Base-by-base conservation (phyloP, 2,888 invertebrate species). In the Eueremaeus valkanovi region DNA sequence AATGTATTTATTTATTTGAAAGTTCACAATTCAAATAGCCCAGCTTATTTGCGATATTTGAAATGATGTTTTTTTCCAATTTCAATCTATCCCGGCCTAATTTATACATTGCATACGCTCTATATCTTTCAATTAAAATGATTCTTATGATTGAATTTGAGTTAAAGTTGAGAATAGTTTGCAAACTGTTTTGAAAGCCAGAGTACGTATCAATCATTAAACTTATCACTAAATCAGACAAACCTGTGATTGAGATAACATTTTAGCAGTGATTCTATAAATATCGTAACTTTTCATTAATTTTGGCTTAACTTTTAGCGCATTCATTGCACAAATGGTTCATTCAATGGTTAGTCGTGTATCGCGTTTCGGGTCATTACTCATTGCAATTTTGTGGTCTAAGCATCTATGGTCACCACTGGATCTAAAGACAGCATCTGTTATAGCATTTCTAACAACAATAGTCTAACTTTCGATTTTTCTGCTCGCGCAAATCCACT, bases 371-470 rank as follows among this genome's bases (percentile, higher is more conserved):
- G 66, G 66, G 36, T 66, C 66, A 66, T 66, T 66, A 66, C 66
- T 66, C 66, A 66, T 36, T n/a, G 6, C 36, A 66, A 66, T 66
- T 66, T 66, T 36, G 66, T 66, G n/a, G 33, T 66, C n/a, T 36
- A 27, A 3, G 36, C 36, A 33, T n/a, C 66, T 18, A 36, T 66
- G 66, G 21, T 18, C n/a, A 66, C 33, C 21, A 66, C 36, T n/a
- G n/a, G n/a, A n/a, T n/a, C n/a, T 36, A 66, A 66, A 66, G 36
- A 36, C 66, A 66, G 66, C 66, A 66, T 66, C 66, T 66, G 66
- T 66, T 66, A 66, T 61, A 33, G 1, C 61, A 61, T 61, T 33
- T 16, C 16, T 1, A 18, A 21, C 13, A 27, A 55, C 31, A 61
- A 61, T 61, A 18, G 29, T 24, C 27, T 61, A 13, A 61, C 61